phyloP scores from a whole-genome alignment of 2,797 vertebrate species.

The Halcyon chelicuti region DNA sequence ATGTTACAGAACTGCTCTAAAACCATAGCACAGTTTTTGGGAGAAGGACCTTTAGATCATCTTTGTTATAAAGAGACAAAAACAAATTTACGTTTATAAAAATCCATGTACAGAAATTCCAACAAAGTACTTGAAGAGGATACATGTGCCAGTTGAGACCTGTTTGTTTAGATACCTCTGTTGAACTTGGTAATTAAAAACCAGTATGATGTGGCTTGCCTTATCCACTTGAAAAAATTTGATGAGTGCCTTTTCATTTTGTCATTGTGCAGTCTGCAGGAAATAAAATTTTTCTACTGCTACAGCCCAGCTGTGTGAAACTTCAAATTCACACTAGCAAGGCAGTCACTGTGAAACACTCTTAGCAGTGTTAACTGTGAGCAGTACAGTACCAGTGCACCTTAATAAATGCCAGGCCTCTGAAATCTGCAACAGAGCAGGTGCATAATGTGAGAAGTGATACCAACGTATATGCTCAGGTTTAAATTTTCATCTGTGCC shows the following conservation, averaged over 20 bases:
- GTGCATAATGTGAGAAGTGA: background rate
- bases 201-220: background rate
- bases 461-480: background rate
- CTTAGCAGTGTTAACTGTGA: background rate
- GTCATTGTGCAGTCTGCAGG: background rate
- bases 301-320: background rate
- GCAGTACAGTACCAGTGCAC: background rate
- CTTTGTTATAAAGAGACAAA: background rate
- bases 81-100: background rate
- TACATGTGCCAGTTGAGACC: background rate
- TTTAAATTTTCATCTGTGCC: background rate
- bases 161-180: background rate
- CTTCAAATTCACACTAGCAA: rapidly evolving
- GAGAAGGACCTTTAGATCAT: background rate
- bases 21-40: background rate
- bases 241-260: background rate
- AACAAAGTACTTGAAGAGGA: background rate
- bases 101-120: background rate
- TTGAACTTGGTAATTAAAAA: background rate
- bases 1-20: background rate
- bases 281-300: background rate
- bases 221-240: background rate
- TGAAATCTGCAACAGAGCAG: background rate
- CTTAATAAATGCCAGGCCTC: background rate
- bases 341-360: background rate